Percentiles rank a stretch among this genome's conserved stretches.
Conservation (phyloP, 2,888 invertebrate species). For the Junonia oenone region DNA sequence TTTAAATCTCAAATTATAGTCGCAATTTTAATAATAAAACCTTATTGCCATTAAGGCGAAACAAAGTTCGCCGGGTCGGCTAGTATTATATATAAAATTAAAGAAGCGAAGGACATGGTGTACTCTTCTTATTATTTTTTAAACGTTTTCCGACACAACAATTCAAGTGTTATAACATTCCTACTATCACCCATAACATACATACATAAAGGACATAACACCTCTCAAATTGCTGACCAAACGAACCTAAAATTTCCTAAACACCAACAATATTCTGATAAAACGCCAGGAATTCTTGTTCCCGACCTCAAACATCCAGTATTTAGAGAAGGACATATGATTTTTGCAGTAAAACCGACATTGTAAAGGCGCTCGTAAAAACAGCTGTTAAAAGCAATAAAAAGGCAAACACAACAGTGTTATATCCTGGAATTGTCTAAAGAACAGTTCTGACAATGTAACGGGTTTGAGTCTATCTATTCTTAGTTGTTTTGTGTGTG, state of each 20-base stretch:
- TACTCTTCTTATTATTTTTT: too few species aligned
- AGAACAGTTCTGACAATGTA: constrained; percentile 23
- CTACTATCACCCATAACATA: too few species aligned
- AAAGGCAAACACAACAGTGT: constrained; percentile 24
- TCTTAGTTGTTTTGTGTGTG: background rate
- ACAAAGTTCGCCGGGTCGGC: too few species aligned
- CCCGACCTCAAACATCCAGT: background rate
- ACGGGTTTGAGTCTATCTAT: background rate
- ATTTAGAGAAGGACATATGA: constrained; percentile 10
- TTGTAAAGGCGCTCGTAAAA: constrained; percentile 27
- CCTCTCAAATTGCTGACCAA: background rate
- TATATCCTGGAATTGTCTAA: constrained; percentile 18
- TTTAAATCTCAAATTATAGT: too few species aligned
- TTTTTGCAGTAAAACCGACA: constrained; percentile 26
- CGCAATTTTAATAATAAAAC: too few species aligned
- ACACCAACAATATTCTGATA: background rate
- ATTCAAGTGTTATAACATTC: too few species aligned
- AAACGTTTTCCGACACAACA: too few species aligned
- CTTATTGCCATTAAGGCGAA: too few species aligned
- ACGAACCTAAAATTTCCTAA: background rate
- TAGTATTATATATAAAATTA: too few species aligned
- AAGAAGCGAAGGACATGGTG: too few species aligned
- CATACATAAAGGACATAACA: too few species aligned
- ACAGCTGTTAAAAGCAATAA: constrained; percentile 26
- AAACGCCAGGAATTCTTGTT: background rate